phyloP scores from a whole-genome alignment of 1,140 invertebrate genomes.

The Stegodyphus dumicola region DNA sequence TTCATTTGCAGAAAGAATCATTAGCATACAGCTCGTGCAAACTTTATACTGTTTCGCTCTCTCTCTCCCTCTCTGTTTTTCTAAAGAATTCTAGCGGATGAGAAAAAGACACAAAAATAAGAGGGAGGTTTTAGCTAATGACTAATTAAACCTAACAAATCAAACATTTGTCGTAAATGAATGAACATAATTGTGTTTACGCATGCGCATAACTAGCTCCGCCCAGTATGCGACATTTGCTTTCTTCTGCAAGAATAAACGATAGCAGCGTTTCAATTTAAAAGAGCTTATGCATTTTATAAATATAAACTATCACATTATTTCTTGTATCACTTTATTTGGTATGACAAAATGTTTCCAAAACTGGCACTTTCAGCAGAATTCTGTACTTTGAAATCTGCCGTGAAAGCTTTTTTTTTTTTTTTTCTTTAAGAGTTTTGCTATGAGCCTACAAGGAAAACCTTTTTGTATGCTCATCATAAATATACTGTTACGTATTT shows the following conservation, averaged over 20 bases:
- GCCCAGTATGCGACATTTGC: not conserved
- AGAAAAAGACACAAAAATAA: constrained; percentile 24
- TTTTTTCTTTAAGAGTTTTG: too few species aligned
- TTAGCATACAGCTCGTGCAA: constrained; percentile 34
- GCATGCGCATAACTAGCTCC: not conserved
- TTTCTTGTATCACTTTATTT: too few species aligned
- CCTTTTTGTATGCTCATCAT: too few species aligned
- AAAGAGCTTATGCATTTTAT: too few species aligned
- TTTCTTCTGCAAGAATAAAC: not conserved
- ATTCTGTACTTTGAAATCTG: too few species aligned
- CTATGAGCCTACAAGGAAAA: too few species aligned
- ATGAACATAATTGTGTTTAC: constrained; percentile 24
- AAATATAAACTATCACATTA: too few species aligned
- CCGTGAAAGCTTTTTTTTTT: too few species aligned
- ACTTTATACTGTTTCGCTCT: constrained; percentile 28
- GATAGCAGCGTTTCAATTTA: too few species aligned
- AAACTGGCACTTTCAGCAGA: too few species aligned
- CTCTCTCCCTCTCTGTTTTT: constrained; percentile 1
- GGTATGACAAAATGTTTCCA: too few species aligned
- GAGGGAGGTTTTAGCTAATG: constrained; percentile 34
- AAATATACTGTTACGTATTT: too few species aligned
- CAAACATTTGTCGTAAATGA: constrained; percentile 52
- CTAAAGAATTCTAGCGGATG: constrained; percentile 1
- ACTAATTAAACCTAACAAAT: constrained; percentile 54
- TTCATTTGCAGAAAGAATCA: constrained; percentile 24